These are phyloP conservation scores for Bettongia penicillata DNA, from an alignment of 2,113 vertebrate species.

Conservation along the genomic window DNA sequence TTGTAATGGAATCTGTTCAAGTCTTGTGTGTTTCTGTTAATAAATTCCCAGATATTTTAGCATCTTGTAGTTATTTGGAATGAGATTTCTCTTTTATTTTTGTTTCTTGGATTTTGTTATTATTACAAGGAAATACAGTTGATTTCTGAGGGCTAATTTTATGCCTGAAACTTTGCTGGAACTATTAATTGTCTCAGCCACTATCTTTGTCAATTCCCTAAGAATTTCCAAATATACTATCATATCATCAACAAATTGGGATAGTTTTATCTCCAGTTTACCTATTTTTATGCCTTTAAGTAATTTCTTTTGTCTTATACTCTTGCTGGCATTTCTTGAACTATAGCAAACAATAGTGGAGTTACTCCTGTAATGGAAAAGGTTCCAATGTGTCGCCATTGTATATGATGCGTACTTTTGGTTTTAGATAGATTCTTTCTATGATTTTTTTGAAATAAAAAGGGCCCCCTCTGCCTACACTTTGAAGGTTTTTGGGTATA, in stretches of 20 bases:
- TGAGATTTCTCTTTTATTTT: not conserved
- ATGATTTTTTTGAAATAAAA: not conserved
- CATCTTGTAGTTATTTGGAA: not conserved
- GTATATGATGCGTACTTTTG: not conserved
- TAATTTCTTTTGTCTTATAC: not conserved
- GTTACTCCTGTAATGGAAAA: not conserved
- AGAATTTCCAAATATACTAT: no score
- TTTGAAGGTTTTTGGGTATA: not conserved
- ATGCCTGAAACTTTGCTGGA: not conserved
- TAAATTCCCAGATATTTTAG: not conserved
- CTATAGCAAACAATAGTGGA: not conserved
- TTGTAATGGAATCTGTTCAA: no score
- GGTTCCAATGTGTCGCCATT: not conserved
- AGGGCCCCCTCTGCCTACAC: not conserved
- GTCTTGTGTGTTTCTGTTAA: not conserved
- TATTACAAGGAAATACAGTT: not conserved
- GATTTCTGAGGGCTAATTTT: not conserved
- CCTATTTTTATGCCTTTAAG: not conserved
- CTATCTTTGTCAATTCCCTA: not conserved
- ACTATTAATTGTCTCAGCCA: not conserved
- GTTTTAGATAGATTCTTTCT: not conserved
- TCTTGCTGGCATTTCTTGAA: not conserved
- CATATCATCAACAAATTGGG: not conserved
- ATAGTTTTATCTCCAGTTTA: not conserved
- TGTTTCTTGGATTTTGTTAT: not conserved